Conservation (phyloP, 2,888 invertebrate genomes). For the Thelaira solivaga region DNA sequence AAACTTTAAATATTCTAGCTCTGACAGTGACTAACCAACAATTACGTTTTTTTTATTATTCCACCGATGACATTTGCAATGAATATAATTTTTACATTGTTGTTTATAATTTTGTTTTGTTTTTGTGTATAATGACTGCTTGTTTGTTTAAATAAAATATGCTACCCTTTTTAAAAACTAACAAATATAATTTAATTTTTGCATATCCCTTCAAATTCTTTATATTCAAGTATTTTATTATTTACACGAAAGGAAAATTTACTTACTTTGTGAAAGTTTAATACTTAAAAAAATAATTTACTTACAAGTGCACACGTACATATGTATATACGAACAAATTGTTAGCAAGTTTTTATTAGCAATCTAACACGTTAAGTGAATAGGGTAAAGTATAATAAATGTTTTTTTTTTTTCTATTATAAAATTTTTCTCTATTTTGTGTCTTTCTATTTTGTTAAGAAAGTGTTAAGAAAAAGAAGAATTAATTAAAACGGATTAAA, state of each 20-base stretch:
- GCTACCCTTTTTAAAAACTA: slow-evolving; percentile 26
- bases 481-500: too few relatives aligned
- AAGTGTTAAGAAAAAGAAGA: too few relatives aligned
- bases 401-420: too few relatives aligned
- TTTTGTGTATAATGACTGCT: background rate
- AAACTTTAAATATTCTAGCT: too few relatives aligned
- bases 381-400: too few relatives aligned
- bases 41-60: background rate
- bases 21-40: slow-evolving; percentile 19
- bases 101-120: slow-evolving; percentile 22
- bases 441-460: too few relatives aligned
- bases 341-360: slow-evolving; percentile 1
- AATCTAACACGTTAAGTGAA: too few relatives aligned
- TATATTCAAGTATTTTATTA: background rate
- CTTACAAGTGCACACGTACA: background rate
- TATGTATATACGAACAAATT: background rate
- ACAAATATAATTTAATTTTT: slow-evolving; percentile 51
- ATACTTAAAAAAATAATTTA: background rate
- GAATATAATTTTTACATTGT: slow-evolving; percentile 19
- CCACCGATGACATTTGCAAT: slow-evolving; percentile 41
- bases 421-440: too few relatives aligned
- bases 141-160: slow-evolving; percentile 11
- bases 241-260: background rate
- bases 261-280: background rate
- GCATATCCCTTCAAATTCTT: background rate